phyloP scores from a whole-genome alignment of 2,113 vertebrate genomes.

The Centropristis striata region DNA sequence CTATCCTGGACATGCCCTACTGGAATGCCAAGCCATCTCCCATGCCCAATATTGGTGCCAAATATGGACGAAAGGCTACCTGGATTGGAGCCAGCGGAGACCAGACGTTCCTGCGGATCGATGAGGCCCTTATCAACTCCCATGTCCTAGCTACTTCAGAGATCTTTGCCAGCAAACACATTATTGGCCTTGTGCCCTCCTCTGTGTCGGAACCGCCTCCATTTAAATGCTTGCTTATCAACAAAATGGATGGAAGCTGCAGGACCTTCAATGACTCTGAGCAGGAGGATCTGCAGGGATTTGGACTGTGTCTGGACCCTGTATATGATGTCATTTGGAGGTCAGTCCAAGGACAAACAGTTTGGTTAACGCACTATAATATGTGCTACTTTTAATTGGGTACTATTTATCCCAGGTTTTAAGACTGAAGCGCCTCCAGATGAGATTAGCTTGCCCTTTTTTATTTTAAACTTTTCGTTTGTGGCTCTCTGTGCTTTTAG shows the following conservation, averaged over 20 bases:
- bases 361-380: background rate
- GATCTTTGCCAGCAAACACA: constrained; percentile 98
- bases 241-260: constrained; percentile 99
- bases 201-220: constrained; percentile 96
- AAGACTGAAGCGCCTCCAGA: background rate
- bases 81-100: constrained; percentile 99
- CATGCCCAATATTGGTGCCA: constrained; percentile 98
- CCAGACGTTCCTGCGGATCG: constrained; percentile 97
- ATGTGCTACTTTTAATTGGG: background rate
- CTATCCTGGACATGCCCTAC: constrained; percentile 97
- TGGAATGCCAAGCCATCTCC: constrained; percentile 98
- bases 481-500: constrained; percentile 72
- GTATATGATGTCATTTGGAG: constrained; percentile 99
- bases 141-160: constrained; percentile 98
- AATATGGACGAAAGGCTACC: constrained; percentile 96
- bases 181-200: constrained; percentile 97
- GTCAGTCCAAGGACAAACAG: constrained; percentile 77
- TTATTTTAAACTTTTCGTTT: background rate
- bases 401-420: background rate
- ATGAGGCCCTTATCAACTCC: constrained; percentile 99
- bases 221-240: constrained; percentile 98
- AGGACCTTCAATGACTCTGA: constrained; percentile 99
- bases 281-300: constrained; percentile 98
- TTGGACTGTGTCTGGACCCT: constrained; percentile 97
- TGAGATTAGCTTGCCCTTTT: background rate